Percentiles rank a stretch among this genome's conserved stretches.
These are phyloP conservation scores for Percina caprodes DNA, from an alignment of 2,113 vertebrate species.

Conservation along the genomic window DNA sequence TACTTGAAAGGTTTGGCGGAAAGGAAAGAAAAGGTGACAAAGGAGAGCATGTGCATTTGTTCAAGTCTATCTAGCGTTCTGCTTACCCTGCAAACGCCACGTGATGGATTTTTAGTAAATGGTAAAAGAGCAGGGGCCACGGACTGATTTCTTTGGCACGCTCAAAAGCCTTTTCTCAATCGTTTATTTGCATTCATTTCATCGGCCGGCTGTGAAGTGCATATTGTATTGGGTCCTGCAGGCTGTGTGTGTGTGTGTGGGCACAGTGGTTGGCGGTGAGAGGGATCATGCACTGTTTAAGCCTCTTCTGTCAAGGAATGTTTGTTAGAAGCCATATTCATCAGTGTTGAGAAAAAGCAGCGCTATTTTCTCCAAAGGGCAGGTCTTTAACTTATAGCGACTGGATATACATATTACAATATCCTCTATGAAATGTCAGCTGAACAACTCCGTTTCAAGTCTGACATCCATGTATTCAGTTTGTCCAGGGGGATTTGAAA, in stretches of 20 bases:
- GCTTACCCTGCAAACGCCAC: slow-evolving; percentile 71
- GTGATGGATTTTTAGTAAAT: slow-evolving; percentile 73
- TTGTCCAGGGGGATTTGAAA: slow-evolving; percentile 4
- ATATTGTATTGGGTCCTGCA: slow-evolving; percentile 69
- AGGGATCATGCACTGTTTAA: slow-evolving; percentile 58
- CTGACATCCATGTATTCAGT: slow-evolving; percentile 19
- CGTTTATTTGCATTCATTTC: slow-evolving; percentile 71
- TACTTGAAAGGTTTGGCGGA: slow-evolving; percentile 42
- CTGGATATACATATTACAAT: slow-evolving; percentile 39
- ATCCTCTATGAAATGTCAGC: slow-evolving; percentile 37
- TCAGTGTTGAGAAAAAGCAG: slow-evolving; percentile 63
- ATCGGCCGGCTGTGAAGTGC: slow-evolving; percentile 62
- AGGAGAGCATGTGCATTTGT: slow-evolving; percentile 67
- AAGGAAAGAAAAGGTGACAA: slow-evolving; percentile 67
- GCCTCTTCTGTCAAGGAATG: slow-evolving; percentile 56
- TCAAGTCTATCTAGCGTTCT: slow-evolving; percentile 56
- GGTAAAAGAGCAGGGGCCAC: slow-evolving; percentile 72
- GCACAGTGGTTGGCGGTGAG: slow-evolving; percentile 9
- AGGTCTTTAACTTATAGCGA: slow-evolving; percentile 52
- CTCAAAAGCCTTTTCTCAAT: slow-evolving; percentile 55
- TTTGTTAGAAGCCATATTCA: slow-evolving; percentile 66
- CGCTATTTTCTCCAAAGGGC: slow-evolving; percentile 57
- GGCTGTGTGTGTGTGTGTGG: background rate
- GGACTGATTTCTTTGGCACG: slow-evolving; percentile 42
- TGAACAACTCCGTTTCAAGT: slow-evolving; percentile 12